Conservation (phyloP, 1,140 invertebrate species). For the Proctacanthus coquilletti region DNA sequence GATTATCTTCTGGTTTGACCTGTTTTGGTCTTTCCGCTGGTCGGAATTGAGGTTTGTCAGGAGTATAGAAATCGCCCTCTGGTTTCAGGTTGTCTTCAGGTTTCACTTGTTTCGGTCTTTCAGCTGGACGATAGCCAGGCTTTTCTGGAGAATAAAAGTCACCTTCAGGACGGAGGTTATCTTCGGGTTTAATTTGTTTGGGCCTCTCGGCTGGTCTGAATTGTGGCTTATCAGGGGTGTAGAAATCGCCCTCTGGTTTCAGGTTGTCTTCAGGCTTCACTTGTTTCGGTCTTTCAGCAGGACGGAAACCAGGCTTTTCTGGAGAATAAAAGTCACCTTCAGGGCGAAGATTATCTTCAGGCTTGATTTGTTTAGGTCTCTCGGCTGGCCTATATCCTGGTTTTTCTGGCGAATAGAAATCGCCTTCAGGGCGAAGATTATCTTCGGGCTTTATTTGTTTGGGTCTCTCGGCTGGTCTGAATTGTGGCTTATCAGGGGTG, state of each 20-base stretch:
- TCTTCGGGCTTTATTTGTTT: conserved; percentile 33
- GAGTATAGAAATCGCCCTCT: conserved; percentile 36
- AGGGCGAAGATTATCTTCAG: conserved; percentile 40
- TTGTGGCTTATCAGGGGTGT: conserved; percentile 31
- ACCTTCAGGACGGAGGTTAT: conserved; percentile 41
- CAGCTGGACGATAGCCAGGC: conserved; percentile 29
- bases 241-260: conserved; percentile 39
- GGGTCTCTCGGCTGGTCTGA: conserved; percentile 29
- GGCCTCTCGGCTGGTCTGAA: conserved; percentile 33
- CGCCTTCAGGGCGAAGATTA: conserved; percentile 38
- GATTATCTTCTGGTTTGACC: conserved; percentile 41
- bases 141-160: conserved; percentile 36
- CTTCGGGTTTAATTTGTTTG: conserved; percentile 27
- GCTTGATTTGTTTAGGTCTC: conserved; percentile 34
- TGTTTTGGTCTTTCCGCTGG: conserved; percentile 37
- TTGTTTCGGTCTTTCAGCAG: conserved; percentile 38
- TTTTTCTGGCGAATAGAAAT: conserved; percentile 31
- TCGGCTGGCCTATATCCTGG: conserved; percentile 35
- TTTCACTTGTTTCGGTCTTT: conserved; percentile 32
- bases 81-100: conserved; percentile 42
- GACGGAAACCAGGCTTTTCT: conserved; percentile 28
- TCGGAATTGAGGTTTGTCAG: conserved; percentile 30
- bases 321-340: conserved; percentile 41
- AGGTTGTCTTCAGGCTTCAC: conserved; percentile 46
- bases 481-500: conserved; percentile 19